Evolutionary conservation across 2,797 vertebrate genomes (phyloP).

Genomic region (Hyperoplus lanceolatus): DNA sequence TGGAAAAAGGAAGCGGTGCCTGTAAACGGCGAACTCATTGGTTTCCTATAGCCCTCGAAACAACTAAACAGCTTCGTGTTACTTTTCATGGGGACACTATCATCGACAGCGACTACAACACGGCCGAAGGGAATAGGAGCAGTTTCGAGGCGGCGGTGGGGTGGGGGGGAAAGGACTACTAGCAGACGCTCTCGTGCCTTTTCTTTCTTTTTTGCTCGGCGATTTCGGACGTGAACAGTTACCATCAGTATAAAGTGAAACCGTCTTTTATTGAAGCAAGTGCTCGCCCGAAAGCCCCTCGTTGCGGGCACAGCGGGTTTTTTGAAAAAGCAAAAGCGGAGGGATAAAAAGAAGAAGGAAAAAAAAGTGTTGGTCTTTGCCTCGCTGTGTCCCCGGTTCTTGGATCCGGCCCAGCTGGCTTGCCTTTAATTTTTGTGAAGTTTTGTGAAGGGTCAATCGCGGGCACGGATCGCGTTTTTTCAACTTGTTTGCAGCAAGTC

Average conservation of each 20-base stretch:
- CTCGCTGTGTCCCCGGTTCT: constrained; percentile 66
- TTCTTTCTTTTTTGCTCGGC: constrained; percentile 43
- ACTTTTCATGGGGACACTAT: constrained; percentile 78
- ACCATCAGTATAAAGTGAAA: constrained; percentile 82
- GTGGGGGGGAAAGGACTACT: neutral
- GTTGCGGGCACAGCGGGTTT: constrained; percentile 66
- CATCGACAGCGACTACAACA: constrained; percentile 65
- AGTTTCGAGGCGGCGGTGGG: constrained; percentile 45
- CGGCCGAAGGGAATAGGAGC: constrained; percentile 67
- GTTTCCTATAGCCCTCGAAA: constrained; percentile 83
- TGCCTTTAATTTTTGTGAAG: constrained; percentile 43
- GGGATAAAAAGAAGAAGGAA: constrained; percentile 16
- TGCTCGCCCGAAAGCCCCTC: constrained; percentile 77
- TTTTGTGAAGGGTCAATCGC: constrained; percentile 74
- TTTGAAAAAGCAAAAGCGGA: constrained; percentile 7
- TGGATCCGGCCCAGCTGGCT: constrained; percentile 81
- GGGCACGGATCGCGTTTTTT: constrained; percentile 79
- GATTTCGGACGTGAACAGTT: constrained; percentile 68
- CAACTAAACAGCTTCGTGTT: constrained; percentile 69
- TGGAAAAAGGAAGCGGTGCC: constrained; percentile 85
- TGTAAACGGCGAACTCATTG: constrained; percentile 85
- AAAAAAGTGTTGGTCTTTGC: constrained; percentile 71
- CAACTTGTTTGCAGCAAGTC: constrained; percentile 84
- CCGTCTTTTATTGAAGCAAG: constrained; percentile 94
- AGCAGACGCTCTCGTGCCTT: constrained; percentile 42